phyloP scores from a whole-genome alignment of 2,113 vertebrate species.

The Sorex fumeus region DNA sequence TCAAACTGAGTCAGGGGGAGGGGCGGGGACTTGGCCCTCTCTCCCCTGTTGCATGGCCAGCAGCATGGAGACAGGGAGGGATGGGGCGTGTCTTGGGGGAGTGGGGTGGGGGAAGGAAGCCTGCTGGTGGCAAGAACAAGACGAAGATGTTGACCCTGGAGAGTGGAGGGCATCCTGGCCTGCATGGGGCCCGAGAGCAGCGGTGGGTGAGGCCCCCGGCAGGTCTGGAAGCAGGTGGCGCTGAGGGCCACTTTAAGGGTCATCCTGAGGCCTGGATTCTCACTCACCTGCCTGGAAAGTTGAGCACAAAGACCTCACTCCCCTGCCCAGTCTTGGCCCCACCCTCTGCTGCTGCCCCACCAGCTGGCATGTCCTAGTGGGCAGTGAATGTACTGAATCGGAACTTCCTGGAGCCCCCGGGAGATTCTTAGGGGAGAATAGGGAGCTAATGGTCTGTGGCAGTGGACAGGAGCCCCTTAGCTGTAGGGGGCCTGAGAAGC shows the following conservation, averaged over 20 bases:
- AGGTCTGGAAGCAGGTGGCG: neutral
- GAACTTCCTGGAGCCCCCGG: neutral
- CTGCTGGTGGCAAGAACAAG: neutral
- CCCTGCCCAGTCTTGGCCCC: neutral
- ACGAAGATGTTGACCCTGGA: neutral
- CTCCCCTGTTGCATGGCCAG: neutral
- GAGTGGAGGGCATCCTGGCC: neutral
- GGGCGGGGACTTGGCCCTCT: neutral
- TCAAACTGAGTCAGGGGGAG: slow-evolving; percentile 59
- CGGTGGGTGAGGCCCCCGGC: neutral
- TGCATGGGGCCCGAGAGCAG: no score
- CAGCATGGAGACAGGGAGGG: neutral
- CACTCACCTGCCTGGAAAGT: neutral
- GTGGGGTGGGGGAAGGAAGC: neutral
- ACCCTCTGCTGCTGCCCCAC: neutral
- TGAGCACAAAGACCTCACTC: neutral
- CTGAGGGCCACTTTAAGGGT: neutral
- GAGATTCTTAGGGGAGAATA: neutral
- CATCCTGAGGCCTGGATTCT: neutral
- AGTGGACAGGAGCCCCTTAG: neutral
- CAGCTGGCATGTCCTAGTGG: neutral
- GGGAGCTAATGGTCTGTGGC: neutral
- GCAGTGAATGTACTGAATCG: no score
- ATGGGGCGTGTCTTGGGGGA: neutral
- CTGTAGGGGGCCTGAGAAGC: neutral